A percentile compares a stretch with the other conserved stretches of the same genome.
phyloP scores from a whole-genome alignment of 2,113 vertebrate species.

The Sceloporus undulatus region DNA sequence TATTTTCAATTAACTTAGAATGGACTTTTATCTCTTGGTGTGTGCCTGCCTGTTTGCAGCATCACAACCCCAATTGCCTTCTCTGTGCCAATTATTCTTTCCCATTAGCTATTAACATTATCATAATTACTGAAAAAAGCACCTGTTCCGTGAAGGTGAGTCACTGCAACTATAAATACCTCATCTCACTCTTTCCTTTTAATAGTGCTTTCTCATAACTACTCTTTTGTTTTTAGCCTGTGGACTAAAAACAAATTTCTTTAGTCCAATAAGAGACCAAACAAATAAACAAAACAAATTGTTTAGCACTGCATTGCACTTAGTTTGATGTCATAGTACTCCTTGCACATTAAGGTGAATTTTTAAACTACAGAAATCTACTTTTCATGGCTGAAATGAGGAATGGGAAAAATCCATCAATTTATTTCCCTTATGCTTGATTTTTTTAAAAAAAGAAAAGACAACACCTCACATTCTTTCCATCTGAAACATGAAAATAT shows the following conservation, averaged over 20 bases:
- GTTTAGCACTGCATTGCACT: neutral
- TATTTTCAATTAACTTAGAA: conserved; percentile 53
- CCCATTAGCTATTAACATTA: neutral
- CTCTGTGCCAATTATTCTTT: conserved; percentile 51
- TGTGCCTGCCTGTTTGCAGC: conserved; percentile 10
- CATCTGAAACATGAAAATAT: no score
- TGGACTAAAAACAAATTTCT: neutral
- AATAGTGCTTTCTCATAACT: neutral
- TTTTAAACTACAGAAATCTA: neutral
- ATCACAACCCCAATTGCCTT: conserved; percentile 41
- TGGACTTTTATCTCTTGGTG: conserved; percentile 38
- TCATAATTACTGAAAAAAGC: conserved; percentile 43
- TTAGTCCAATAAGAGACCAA: neutral
- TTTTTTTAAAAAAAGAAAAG: no score
- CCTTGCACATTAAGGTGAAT: neutral
- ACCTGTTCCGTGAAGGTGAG: conserved; percentile 33
- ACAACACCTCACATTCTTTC: no score
- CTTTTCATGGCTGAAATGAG: neutral
- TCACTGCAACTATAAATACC: conserved; percentile 22
- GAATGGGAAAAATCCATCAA: neutral
- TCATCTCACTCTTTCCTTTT: conserved; percentile 23
- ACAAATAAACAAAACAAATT: neutral
- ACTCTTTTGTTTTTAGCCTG: neutral
- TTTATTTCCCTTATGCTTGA: neutral
- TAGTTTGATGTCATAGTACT: neutral